Percentiles rank a stretch among this genome's conserved stretches.
phyloP scores from a whole-genome alignment of 1,140 invertebrate species.

The Hycleus cichorii region DNA sequence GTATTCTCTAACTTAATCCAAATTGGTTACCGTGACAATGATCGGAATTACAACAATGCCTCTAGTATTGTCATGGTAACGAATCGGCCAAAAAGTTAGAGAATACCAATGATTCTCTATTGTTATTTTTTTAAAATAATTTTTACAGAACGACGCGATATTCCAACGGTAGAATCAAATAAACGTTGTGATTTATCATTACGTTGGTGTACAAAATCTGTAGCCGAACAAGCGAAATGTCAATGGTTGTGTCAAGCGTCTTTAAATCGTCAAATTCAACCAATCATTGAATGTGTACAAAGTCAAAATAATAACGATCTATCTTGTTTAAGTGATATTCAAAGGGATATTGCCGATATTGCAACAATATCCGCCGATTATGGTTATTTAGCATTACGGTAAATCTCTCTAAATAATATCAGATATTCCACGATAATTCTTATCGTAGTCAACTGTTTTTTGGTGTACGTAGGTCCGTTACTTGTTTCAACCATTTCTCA shows the following conservation, averaged over 20 bases:
- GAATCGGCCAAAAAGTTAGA: no score
- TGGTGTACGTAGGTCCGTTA: no score
- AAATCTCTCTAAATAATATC: no score
- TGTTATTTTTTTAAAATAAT: neutral
- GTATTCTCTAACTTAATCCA: neutral
- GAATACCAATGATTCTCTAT: no score
- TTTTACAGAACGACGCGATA: conserved; percentile 9
- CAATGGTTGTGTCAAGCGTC: conserved; percentile 49
- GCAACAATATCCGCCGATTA: conserved; percentile 61
- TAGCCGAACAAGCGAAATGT: conserved; percentile 51
- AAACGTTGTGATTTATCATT: conserved; percentile 43
- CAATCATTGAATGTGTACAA: conserved; percentile 40
- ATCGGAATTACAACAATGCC: no score
- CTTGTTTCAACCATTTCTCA: no score
- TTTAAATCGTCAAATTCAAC: conserved; percentile 50
- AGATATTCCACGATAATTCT: no score
- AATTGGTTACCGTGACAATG: no score
- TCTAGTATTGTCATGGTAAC: no score
- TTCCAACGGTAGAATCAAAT: conserved; percentile 22
- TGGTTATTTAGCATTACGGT: conserved; percentile 42
- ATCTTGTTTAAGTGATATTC: conserved; percentile 56
- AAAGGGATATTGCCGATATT: conserved; percentile 54
- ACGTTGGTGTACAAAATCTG: conserved; percentile 53
- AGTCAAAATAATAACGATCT: conserved; percentile 33
- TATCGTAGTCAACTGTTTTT: no score